Base-by-base conservation (phyloP, 2,888 invertebrate genomes). In the Helobdella robusta region DNA sequence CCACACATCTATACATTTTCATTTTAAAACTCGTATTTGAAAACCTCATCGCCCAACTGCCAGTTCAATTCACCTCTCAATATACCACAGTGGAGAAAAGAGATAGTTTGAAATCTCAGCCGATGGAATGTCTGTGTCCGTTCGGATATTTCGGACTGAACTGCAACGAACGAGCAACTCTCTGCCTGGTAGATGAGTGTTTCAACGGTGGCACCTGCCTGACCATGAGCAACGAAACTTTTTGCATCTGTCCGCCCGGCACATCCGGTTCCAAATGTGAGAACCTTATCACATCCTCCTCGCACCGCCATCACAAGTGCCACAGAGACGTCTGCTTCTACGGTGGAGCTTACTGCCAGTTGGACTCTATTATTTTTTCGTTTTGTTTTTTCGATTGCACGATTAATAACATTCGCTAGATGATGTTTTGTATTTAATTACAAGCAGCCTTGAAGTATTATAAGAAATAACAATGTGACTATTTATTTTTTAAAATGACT, bases 161-260 rank as follows among this genome's bases (percentile, higher is more conserved):
- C 5, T 63, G 63, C 6, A 32, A 52, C 35, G 20, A 48, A 2
- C 40, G 63, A 18, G 48, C 36, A 34, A 50, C 50, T 1, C 63
- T 44, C 6, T 63, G 63, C 25, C 20, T 50, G 23, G 20, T 18
- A 11, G 52, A 46, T 23, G 35, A 18, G 15, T 63, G 63, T 23
- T 15, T 34, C 20, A 30, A 63, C 52, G 63, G 63, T 20, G 63
- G 63, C 3, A 63, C 63, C 32, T 63, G 63, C 25, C 34, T 63
- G 18, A 36, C 23, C 32, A 28, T 56, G 56, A 6, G n/a, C 30
- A 56, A n/a, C 8, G 32, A 32, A 30, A 3, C 56, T 18, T n/a
- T 56, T n/a, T 56, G 56, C 32, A 56, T 56, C 25, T 56, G 56
- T 18, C 56, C 56, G 18, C 56, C 56, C 11, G 56, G 56, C 2